Base-by-base conservation (phyloP, 2,113 vertebrate species). In the Lipophrys pholis region DNA sequence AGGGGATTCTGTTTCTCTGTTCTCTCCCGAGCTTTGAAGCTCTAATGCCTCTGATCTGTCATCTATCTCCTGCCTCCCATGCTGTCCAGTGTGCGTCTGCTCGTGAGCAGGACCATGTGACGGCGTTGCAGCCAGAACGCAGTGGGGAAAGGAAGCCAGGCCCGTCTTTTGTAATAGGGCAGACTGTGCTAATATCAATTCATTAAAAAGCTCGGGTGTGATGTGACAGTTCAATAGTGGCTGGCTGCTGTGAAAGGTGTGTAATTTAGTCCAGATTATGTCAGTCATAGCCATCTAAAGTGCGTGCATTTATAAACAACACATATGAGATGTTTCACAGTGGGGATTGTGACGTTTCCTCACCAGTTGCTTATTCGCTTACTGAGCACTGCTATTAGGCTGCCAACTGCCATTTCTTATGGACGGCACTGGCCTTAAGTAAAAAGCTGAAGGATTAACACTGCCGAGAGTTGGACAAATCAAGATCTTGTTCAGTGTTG, bases 31-130 rank as follows among this genome's bases (percentile, higher is more conserved):
- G 86, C 80, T 89, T 86, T 83, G 84, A 87, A 77, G 86, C 63
- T 80, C 64, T 83, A 70, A 85, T 79, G 69, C 84, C 42, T 83
- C 72, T 87, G 84, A 89, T 91, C 69, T 76, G 81, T 78, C 81
- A 71, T 86, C 61, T 77, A 81, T 86, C 67, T 82, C 67, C 50
- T 21, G 60, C 75, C 72, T 83, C 64, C 73, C 78, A 59, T 71
- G 75, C 61, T 84, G 83, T 83, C 83, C 81, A 42, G 57, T 14
- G 58, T 8, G 11, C n/a, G 50, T 48, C 48, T 63, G 75, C 72
- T 68, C 68, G 64, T 50, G 58, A 79, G 74, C 64, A 59, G 35
- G 52, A 58, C 12, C 8, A 69, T 75, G 66, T 85, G 76, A 83
- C 81, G 72, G 54, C 65, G 56, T 10, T 40, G 52, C 39, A 63